Evolutionary conservation across 1,140 invertebrate genomes (phyloP), one percentile per base, ranked within the genome.

Genomic region (Nephotettix cincticeps): DNA sequence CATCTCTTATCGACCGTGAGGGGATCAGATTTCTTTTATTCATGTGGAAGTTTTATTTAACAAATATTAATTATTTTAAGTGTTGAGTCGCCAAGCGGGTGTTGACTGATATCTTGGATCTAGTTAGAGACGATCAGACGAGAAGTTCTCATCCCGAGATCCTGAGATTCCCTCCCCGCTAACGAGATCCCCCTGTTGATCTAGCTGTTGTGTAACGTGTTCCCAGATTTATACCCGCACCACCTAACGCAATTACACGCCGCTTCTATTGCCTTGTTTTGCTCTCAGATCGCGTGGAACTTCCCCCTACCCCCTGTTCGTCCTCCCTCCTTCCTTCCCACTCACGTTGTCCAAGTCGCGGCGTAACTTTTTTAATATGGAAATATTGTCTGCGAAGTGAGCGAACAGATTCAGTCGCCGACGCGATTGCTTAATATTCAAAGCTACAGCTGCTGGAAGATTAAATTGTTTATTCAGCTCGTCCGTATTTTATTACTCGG

Each of bases 391-490:
- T 54, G 47, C 11, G 17, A 40, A 40, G 36, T 40, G 36, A 40
- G 36, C 17, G 47, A 51, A 51, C 47, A 51, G 47, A 51, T n/a
- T 51, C 21, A 40, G 47, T 25, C 25, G 56, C 25, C 56, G n/a
- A 61, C 56, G 13, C 56, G 56, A 27, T 61, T 61, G 56, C 28
- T 61, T 61, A 61, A n/a, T 61, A 61, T 61, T 61, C 56, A 61
- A 61, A 61, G 56, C 56, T 61, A 61, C 56, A 61, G 56, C 56
- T 61, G 56, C 21, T 28, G 21, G 56, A 61, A 61, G 56, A 61
- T 61, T 61, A 61, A 61, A 61, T 61, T 61, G 56, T 61, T 61
- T 61, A 61, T 61, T 61, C 56, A 61, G 56, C 56, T 61, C 25
- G 23, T 61, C 56, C 23, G 14, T 61, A 61, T 61, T 61, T 61